Evolutionary conservation across 2,797 vertebrate genomes (phyloP).

Genomic region (Coracias cyanogaster): DNA sequence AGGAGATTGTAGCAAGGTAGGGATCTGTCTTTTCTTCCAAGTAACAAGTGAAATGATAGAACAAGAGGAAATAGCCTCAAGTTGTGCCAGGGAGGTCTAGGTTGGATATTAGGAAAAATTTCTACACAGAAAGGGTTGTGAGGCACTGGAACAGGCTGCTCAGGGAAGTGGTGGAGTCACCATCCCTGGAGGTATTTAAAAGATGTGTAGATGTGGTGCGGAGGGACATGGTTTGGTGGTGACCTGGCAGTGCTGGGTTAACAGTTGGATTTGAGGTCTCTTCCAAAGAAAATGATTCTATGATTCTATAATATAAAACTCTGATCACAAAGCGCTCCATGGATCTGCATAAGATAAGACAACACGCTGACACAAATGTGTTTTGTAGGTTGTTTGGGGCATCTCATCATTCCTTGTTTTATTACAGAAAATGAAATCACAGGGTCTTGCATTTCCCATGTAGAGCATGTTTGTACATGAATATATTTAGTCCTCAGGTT

Average conservation of each 20-base stretch:
- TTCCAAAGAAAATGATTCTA: not conserved
- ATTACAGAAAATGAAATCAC: slow-evolving; percentile 1
- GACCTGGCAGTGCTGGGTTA: not conserved
- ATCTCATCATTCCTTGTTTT: not conserved
- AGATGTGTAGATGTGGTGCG: not conserved
- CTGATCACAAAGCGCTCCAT: not conserved
- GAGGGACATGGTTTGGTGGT: not conserved
- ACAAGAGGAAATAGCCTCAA: not conserved
- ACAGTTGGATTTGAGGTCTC: not conserved
- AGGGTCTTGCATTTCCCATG: not conserved
- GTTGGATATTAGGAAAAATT: not conserved
- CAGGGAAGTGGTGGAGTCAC: not conserved
- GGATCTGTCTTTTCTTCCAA: not conserved
- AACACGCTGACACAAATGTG: not conserved
- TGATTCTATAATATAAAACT: not conserved
- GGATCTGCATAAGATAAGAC: not conserved
- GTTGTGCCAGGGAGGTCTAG: not conserved
- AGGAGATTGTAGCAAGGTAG: not conserved
- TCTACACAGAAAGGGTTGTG: not conserved
- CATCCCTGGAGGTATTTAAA: not conserved
- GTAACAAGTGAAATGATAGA: not conserved
- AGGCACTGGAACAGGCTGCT: not conserved
- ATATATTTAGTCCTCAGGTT: not conserved
- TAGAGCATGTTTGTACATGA: not conserved
- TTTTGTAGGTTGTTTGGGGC: not conserved